phyloP scores from a whole-genome alignment of 2,888 invertebrate species.

The Argyresthia goedartella region DNA sequence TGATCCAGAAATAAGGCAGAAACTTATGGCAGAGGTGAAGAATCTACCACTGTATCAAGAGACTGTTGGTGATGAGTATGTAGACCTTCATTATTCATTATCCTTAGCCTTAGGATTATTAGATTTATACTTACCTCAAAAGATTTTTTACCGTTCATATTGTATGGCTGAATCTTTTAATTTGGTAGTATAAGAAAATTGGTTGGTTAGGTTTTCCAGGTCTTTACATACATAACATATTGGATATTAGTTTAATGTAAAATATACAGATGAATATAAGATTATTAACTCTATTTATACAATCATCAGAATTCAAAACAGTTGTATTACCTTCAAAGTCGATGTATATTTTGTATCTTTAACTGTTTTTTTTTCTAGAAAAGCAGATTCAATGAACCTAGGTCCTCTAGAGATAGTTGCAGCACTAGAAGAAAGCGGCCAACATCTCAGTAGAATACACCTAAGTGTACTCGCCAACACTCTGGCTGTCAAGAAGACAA shows the following conservation, averaged over 20 bases:
- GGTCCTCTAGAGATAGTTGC: constrained; percentile 42
- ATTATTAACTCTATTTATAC: too few species aligned
- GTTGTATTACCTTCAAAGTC: too few species aligned
- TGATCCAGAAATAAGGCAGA: constrained; percentile 35
- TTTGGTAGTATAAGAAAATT: too few species aligned
- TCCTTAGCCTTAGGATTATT: not conserved
- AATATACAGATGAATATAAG: too few species aligned
- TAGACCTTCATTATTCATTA: not conserved
- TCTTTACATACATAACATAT: too few species aligned
- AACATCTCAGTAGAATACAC: constrained; percentile 51
- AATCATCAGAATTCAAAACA: too few species aligned
- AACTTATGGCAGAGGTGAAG: constrained; percentile 44
- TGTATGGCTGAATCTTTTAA: too few species aligned
- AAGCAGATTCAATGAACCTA: constrained; percentile 20
- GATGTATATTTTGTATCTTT: not conserved
- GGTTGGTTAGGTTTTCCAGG: too few species aligned
- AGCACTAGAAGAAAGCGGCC: constrained; percentile 48
- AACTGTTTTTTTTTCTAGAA: constrained; percentile 16
- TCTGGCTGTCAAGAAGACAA: constrained; percentile 42
- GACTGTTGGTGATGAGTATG: constrained; percentile 17
- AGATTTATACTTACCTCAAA: too few species aligned
- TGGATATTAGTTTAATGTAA: too few species aligned
- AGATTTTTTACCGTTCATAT: too few species aligned
- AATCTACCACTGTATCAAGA: constrained; percentile 50
- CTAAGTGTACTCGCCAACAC: constrained; percentile 50